Evolutionary conservation across 2,113 vertebrate genomes (phyloP), one percentile per base, ranked within the genome.

Genomic region (Uropsilus gracilis): DNA sequence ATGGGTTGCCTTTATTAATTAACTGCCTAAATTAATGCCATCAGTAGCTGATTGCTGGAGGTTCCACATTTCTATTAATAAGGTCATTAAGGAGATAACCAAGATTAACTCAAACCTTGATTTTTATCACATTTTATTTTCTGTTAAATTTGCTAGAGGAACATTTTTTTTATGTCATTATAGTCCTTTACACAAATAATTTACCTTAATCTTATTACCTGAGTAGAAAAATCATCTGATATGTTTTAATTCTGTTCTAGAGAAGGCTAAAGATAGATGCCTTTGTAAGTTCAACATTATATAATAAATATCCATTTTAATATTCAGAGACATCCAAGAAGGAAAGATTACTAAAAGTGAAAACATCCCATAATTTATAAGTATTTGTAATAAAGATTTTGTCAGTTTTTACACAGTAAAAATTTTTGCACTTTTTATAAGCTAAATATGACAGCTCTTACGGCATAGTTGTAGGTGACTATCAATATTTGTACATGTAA

Each of bases 21-120:
- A 95, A 95, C 77, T 96, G 87, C 42, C 86, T 86, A 80, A 97
- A 96, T 95, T 94, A 97, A 89, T 86, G 93, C 73, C 86, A 77
- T 92, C 22, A 6, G 86, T 91, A 96, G 84, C 97, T 97, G 89
- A 96, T 96, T 96, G 71, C 57, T 64, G 68, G 77, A 92, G 16
- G 48, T 90, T 96, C 84, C 68, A 63, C 61, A 68, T 90, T 95
- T 90, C 68, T 83, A 11, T 88, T 95, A 85, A 85, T 94, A 71
- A 90, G 34, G 37, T 69, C 63, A 55, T 89, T 93, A 71, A 88
- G 30, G 30, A 92, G 13, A 57, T 96, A 80, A 82, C 48, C 44
- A 77, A 75, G 86, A 93, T 91, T 93, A 92, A 86, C 83, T 39
- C 91, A 71, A 95, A 68, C 20, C 89, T 91, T 88, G 39, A 84